Evolutionary conservation across 2,113 vertebrate species (phyloP), one percentile per base, ranked within the genome.

Genomic region (Orycteropus afer): DNA sequence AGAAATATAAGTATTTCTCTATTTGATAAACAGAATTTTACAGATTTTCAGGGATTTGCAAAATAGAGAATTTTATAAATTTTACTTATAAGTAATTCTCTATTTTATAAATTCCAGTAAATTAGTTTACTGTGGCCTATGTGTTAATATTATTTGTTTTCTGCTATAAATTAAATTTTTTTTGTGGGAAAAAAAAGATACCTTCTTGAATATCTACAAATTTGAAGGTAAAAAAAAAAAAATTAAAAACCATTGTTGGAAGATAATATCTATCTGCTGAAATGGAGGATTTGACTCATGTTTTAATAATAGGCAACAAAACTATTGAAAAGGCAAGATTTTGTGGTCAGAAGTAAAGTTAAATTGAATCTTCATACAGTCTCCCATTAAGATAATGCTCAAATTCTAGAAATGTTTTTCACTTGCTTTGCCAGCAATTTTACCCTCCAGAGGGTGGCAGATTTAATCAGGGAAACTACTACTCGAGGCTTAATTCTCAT

Each of bases 351-450:
- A 67, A 71, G 65, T 85, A 90, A 93, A 88, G 40, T 71, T 88
- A 89, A 92, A 88, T 88, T 92, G 86, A 87, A 81, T 91, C 61
- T 71, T 94, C 63, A 97, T 57, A 65, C 37, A 87, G 86, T 89
- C 71, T 55, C 74, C 27, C 59, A 82, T 85, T 94, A 65, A 86
- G 49, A 79, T 40, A 86, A 89, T 89, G 76, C 77, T 92, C 63
- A 84, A 93, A 91, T 86, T 91, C 91, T 92, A 69, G 61, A 49
- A 78, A 63, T 53, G 0, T 57, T 76, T 40, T 81, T 86, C 45
- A 59, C 67, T 91, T 87, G 49, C 32, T 95, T 91, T 95, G 90
- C 51, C 71, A 95, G 77, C 55, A 87, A 23, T 89, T 93, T 93
- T 89, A 61, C 29, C 53, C 79, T 73, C 90, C 34, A 74, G 42